phyloP scores from a whole-genome alignment of 2,888 invertebrate genomes.

The Lepeophtheirus nordmannii region DNA sequence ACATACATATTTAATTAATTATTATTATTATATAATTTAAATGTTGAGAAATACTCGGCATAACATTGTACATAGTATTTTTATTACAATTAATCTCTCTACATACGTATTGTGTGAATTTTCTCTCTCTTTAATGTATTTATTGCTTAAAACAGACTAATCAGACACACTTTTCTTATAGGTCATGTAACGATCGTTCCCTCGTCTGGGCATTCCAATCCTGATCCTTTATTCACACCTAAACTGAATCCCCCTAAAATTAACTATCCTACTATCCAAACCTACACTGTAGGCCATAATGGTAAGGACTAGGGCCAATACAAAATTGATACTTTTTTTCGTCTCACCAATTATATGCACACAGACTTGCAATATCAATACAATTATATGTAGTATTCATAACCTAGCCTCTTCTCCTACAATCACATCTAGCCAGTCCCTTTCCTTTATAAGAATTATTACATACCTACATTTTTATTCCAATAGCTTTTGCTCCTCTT shows the following conservation, averaged over 20 bases:
- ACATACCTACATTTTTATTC: too few relatives aligned
- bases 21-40: neutral
- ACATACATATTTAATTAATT: neutral
- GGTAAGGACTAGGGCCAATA: conserved; percentile 31
- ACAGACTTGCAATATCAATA: too few relatives aligned
- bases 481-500: too few relatives aligned
- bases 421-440: too few relatives aligned
- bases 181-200: neutral
- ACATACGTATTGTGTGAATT: neutral
- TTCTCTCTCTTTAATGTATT: neutral
- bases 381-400: too few relatives aligned
- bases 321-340: conserved; percentile 18
- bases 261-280: conserved; percentile 23
- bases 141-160: neutral
- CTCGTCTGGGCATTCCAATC: conserved; percentile 7
- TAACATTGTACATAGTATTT: neutral
- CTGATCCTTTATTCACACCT: conserved; percentile 15
- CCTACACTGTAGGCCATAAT: conserved; percentile 14
- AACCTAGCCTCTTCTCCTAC: too few relatives aligned
- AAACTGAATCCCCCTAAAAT: conserved; percentile 15
- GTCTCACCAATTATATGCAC: too few relatives aligned
- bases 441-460: too few relatives aligned
- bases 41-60: neutral
- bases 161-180: neutral
- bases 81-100: neutral